phyloP scores from a whole-genome alignment of 37 sponge, comb jelly and placozoan genomes.

The Mnemiopsis leidyi region DNA sequence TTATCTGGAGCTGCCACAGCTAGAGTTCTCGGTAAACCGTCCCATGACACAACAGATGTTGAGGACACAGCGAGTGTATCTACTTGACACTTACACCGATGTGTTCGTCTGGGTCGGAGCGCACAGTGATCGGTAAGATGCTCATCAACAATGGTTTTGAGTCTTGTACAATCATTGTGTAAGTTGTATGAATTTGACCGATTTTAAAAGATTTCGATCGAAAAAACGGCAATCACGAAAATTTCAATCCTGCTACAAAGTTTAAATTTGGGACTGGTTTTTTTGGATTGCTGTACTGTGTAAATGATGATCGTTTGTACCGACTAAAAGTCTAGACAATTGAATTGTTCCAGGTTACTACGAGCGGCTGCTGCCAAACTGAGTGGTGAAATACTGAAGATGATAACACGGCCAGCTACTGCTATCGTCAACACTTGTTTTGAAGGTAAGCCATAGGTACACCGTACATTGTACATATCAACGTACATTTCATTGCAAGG shows the following conservation, averaged over 20 bases:
- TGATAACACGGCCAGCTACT: slow-evolving; percentile 72
- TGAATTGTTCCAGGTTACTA: slow-evolving; percentile 68
- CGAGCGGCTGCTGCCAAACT: slow-evolving; percentile 86
- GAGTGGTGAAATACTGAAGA: slow-evolving; percentile 74
- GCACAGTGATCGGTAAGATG: slow-evolving; percentile 48
- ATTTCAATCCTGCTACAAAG: no score
- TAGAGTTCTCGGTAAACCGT: slow-evolving; percentile 15
- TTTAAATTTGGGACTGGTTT: no score
- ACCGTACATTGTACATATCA: no score
- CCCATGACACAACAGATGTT: slow-evolving; percentile 47
- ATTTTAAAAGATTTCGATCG: no score
- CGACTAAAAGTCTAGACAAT: background rate
- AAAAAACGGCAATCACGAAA: no score
- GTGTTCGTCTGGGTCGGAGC: slow-evolving; percentile 66
- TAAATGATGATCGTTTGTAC: no score
- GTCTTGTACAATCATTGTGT: no score
- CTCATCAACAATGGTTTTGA: no score
- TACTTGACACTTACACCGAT: slow-evolving; percentile 51
- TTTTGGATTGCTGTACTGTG: no score
- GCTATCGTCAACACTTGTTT: slow-evolving; percentile 78
- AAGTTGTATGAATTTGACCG: no score
- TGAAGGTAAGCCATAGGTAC: slow-evolving; percentile 70
- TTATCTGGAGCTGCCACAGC: slow-evolving; percentile 92
- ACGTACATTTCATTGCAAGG: no score
- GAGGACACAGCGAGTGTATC: slow-evolving; percentile 35